Evolutionary conservation across 2,888 invertebrate genomes (phyloP).

Genomic region (Plebejus anna): DNA sequence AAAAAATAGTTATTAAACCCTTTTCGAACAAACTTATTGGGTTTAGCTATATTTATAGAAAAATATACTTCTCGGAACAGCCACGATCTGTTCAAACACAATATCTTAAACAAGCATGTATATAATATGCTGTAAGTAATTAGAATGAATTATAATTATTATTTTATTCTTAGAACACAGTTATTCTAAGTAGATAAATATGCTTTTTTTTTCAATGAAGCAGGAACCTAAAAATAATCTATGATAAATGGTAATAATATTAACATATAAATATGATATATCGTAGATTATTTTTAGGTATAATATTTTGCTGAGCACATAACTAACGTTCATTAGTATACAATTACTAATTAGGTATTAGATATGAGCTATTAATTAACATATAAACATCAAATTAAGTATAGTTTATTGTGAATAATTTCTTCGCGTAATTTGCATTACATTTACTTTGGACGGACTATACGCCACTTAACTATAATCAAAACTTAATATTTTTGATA

Average conservation of each 20-base stretch:
- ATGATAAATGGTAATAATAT: background rate
- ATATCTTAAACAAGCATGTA: background rate
- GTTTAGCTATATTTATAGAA: background rate
- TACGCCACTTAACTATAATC: background rate
- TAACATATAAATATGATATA: background rate
- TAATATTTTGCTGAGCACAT: background rate
- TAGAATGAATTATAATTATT: background rate
- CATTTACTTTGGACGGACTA: background rate
- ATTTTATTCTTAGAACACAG: no score
- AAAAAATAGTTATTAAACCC: no score
- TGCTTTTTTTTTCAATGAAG: background rate
- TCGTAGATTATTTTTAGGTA: no score
- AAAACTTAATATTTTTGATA: no score
- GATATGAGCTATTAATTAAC: background rate
- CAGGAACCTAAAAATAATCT: background rate
- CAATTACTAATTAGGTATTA: background rate
- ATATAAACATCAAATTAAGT: background rate
- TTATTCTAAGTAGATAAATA: background rate
- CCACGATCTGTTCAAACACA: background rate
- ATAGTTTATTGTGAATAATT: background rate
- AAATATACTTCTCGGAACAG: background rate
- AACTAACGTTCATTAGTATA: background rate
- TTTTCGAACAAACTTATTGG: background rate
- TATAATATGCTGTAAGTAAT: background rate
- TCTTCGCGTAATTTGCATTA: background rate